Conservation (phyloP, 2,113 vertebrate species). For the Pelecanoides urinatrix region DNA sequence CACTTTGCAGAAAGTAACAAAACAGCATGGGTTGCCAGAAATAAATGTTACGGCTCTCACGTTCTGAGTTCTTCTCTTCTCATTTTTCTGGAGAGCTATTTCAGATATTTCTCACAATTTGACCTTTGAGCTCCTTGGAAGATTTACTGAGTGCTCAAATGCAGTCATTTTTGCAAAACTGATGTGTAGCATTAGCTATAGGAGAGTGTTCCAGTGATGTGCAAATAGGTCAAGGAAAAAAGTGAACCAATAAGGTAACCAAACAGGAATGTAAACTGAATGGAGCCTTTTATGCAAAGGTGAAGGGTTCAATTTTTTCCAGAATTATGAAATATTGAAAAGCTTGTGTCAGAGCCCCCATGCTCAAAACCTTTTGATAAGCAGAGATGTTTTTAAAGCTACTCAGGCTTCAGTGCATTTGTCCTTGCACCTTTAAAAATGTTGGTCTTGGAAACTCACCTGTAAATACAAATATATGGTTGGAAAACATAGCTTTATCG, state of each 20-base stretch:
- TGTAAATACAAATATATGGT: not conserved
- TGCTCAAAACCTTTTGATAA: constrained; percentile 49
- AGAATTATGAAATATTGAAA: constrained; percentile 54
- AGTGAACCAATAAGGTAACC: constrained; percentile 39
- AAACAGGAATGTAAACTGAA: constrained; percentile 49
- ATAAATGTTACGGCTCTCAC: not conserved
- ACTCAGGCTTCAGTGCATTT: not conserved
- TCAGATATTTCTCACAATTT: constrained; percentile 48
- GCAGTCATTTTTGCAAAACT: constrained; percentile 32
- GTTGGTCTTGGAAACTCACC: constrained; percentile 15
- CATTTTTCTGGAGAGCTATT: constrained; percentile 19
- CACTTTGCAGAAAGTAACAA: constrained; percentile 10
- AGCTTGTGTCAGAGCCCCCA: not conserved
- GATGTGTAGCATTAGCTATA: constrained; percentile 22
- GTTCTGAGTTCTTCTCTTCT: not conserved
- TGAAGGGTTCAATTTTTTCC: constrained; percentile 26
- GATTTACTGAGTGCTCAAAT: constrained; percentile 18
- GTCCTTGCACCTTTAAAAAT: constrained; percentile 16
- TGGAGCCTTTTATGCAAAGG: constrained; percentile 31
- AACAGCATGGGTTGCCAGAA: not conserved
- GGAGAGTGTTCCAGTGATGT: constrained; percentile 43
- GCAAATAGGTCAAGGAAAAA: constrained; percentile 47
- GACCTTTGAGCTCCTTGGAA: constrained; percentile 42
- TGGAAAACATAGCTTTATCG: not conserved
- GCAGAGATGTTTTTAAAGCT: constrained; percentile 25